Percentiles rank a stretch among this genome's conserved stretches.
These are phyloP conservation scores for Brachyhypopomus gauderio DNA, from an alignment of 2,113 vertebrate species.

Conservation along the genomic window DNA sequence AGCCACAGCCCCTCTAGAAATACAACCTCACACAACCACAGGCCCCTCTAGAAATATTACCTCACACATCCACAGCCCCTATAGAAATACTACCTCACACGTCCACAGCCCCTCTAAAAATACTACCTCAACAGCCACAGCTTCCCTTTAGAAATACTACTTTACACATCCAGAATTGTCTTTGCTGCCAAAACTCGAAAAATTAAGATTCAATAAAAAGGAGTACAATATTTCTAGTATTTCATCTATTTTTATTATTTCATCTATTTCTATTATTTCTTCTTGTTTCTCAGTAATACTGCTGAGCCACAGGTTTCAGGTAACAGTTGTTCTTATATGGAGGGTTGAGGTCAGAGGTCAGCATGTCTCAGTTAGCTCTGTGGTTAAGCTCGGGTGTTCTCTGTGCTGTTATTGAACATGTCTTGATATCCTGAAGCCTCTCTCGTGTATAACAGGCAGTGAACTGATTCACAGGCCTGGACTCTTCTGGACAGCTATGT, in stretches of 20 bases:
- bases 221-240: neutral
- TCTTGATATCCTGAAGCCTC: neutral
- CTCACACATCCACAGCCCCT: conserved; percentile 50
- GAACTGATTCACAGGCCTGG: conserved; percentile 15
- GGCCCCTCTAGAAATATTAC: neutral
- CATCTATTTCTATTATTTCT: neutral
- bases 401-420: conserved; percentile 8
- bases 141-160: conserved; percentile 27
- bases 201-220: neutral
- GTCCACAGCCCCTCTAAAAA: too few species aligned
- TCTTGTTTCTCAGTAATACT: neutral
- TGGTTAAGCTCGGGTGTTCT: conserved; percentile 6
- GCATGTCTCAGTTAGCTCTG: neutral
- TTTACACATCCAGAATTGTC: conserved; percentile 52
- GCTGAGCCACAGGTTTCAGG: conserved; percentile 16
- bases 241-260: neutral
- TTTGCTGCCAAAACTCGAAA: neutral
- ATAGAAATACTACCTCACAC: too few species aligned
- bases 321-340: neutral
- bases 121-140: conserved; percentile 46
- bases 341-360: too few species aligned
- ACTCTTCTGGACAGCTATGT: conserved; percentile 32
- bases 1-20: conserved; percentile 37
- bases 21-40: too few species aligned
- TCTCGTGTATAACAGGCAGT: neutral